These are phyloP conservation scores for Apodemia zela DNA, from an alignment of 2,888 invertebrate species.

Conservation along the genomic window DNA sequence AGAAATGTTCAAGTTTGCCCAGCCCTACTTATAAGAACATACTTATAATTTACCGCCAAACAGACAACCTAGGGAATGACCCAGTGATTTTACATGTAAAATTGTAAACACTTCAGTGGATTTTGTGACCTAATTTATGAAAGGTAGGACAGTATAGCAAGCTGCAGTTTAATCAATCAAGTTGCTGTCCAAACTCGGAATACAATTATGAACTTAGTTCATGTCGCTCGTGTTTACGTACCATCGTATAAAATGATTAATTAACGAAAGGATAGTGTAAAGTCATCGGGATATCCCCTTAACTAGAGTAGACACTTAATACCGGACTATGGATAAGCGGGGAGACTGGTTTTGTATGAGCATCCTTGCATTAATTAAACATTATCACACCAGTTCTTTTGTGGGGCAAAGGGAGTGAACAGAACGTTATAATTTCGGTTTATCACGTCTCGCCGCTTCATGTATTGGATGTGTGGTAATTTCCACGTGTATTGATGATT, in stretches of 20 bases:
- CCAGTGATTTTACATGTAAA: not conserved
- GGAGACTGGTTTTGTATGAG: not conserved
- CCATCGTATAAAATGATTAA: constrained; percentile 61
- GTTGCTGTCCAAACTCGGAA: constrained; percentile 69
- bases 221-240: constrained; percentile 62
- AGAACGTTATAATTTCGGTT: no score
- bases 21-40: no score
- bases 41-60: no score
- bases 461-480: no score
- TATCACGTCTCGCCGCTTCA: no score
- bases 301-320: constrained; percentile 3
- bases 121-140: constrained; percentile 44
- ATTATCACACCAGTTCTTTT: not conserved
- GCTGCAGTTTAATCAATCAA: constrained; percentile 67
- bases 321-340: not conserved
- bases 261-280: constrained; percentile 41
- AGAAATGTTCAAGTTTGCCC: no score
- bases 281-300: not conserved
- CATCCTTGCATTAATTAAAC: not conserved
- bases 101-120: constrained; percentile 4
- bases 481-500: no score
- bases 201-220: constrained; percentile 77
- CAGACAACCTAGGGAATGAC: not conserved
- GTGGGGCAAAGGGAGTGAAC: no score
- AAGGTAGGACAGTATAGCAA: constrained; percentile 42